Conservation (phyloP, 1,140 invertebrate species). For the Aphaenogaster ashmeadi region DNA sequence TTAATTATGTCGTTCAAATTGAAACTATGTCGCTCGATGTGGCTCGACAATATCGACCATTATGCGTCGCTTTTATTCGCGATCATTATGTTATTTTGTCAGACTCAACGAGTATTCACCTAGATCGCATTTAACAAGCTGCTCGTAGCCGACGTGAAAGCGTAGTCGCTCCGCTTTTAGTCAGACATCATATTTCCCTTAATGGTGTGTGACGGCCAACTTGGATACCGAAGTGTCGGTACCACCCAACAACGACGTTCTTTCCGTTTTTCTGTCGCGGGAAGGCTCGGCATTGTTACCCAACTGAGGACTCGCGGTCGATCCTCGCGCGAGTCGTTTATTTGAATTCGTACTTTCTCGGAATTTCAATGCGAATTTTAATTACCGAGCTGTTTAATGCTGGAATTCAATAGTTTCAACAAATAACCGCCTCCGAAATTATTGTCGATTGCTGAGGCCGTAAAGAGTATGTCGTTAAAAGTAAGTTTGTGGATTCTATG, state of each 20-base stretch:
- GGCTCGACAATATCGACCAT: neutral
- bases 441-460: neutral
- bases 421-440: constrained; percentile 5
- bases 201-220: neutral
- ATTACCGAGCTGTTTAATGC: constrained; percentile 37
- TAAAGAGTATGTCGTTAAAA: neutral
- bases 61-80: neutral
- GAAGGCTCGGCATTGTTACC: constrained; percentile 9
- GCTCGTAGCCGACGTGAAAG: constrained; percentile 43
- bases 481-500: neutral
- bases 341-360: constrained; percentile 40
- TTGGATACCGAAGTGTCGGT: constrained; percentile 47
- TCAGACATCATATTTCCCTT: constrained; percentile 34
- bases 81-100: constrained; percentile 36
- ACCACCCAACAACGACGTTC: constrained; percentile 25
- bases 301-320: neutral
- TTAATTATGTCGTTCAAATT: neutral
- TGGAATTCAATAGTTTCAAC: constrained; percentile 1
- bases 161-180: constrained; percentile 30
- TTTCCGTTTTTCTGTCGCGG: constrained; percentile 32
- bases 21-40: neutral
- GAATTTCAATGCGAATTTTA: constrained; percentile 47
- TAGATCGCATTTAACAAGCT: constrained; percentile 33
- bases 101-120: neutral
- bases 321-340: constrained; percentile 15